Conservation (phyloP, 2,888 invertebrate genomes). For the Amphipyra berbera region DNA sequence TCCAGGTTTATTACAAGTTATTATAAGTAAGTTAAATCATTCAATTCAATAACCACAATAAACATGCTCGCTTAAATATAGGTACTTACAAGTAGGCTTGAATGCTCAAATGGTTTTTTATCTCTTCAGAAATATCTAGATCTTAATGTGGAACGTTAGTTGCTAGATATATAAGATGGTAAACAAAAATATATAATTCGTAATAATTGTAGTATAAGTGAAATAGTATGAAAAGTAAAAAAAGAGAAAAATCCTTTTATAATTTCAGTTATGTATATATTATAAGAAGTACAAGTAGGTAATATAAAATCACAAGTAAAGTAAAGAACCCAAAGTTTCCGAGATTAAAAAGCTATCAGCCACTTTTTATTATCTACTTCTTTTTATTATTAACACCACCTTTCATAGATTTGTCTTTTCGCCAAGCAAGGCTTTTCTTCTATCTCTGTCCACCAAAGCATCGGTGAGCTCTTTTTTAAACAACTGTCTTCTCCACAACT, state of each 20-base stretch:
- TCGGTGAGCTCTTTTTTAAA: not conserved
- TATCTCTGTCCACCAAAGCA: too few relatives aligned
- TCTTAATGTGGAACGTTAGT: too few relatives aligned
- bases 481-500: not conserved
- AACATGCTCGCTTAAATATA: not conserved
- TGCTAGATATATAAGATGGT: too few relatives aligned
- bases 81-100: slow-evolving; percentile 9
- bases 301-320: not conserved
- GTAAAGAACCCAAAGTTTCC: not conserved
- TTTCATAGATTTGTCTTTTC: too few relatives aligned
- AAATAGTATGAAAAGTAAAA: too few relatives aligned
- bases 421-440: too few relatives aligned
- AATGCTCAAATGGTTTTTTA: not conserved
- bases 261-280: too few relatives aligned
- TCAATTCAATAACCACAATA: not conserved
- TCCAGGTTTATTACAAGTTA: not conserved
- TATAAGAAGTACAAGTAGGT: not conserved
- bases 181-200: too few relatives aligned
- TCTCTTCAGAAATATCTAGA: not conserved
- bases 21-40: not conserved
- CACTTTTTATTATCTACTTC: not conserved
- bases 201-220: too few relatives aligned
- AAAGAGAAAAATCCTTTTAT: too few relatives aligned
- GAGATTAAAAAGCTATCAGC: not conserved
- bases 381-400: too few relatives aligned